Evolutionary conservation across 2,797 vertebrate genomes (phyloP), one percentile per base, ranked within the genome.

Genomic region (Tauraco hartlaubi): DNA sequence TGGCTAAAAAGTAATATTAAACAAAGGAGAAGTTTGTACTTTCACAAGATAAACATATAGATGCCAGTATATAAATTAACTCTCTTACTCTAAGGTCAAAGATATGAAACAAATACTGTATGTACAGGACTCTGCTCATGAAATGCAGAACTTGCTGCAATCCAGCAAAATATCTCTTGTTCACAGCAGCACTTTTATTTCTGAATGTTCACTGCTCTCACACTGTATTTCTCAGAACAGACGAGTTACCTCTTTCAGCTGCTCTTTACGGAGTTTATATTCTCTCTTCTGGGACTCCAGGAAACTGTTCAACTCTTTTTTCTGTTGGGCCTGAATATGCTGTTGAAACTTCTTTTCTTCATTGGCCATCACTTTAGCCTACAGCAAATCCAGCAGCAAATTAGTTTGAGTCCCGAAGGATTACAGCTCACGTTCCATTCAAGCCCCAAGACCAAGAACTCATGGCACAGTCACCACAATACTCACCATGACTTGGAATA

Each of bases 281-380:
- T 99, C 99, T 88, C 99, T 98, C 96, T 99, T 99, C 97, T 99
- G 99, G 14, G 99, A 99, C 96, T 99, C 99, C 78, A 99, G 94
- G 96, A 99, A 99, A 97, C 99, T 99, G 97, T 98, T 99, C 33
- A 99, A 98, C 93, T 99, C 99, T 97, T 99, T 99, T 97, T 99
- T 99, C 97, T 99, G 99, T 90, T 99, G 99, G 96, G 98, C 99
- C 97, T 99, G 99, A 96, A 99, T 99, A 96, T 99, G 99, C 84
- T 99, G 99, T 67, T 99, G 99, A 95, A 99, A 99, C 97, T 99
- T 99, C 98, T 99, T 99, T 96, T 99, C 99, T 95, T 99, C 99
- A 20, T 99, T 99, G 92, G 97, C 98, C 98, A 99, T 99, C 6
- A 99, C 98, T 98, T 99, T 99, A 92, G 99, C 98, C 99, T 99